Conservation (phyloP, 2,888 invertebrate species). For the Piscicola geometra region DNA sequence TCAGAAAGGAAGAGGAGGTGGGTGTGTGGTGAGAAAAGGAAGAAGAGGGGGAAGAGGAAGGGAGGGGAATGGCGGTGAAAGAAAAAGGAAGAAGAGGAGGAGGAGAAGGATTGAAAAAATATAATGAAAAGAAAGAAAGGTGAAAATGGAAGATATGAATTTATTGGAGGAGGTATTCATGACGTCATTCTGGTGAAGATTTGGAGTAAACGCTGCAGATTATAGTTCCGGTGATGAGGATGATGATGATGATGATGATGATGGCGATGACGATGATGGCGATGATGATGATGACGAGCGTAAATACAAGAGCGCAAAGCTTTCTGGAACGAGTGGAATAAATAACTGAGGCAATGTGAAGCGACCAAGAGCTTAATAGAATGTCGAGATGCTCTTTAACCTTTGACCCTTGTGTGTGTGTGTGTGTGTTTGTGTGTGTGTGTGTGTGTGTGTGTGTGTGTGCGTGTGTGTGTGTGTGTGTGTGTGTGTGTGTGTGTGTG, state of each 20-base stretch:
- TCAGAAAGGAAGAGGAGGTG: too few relatives aligned
- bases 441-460: constrained; percentile 22
- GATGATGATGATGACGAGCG: constrained; percentile 18
- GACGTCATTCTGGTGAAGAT: too few relatives aligned
- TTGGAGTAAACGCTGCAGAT: too few relatives aligned
- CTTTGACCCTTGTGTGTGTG: background rate
- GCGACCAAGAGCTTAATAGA: background rate
- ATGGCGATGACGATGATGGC: constrained; percentile 7
- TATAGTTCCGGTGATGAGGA: constrained; percentile 11
- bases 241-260: constrained; percentile 22
- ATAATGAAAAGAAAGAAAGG: too few relatives aligned
- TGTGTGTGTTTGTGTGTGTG: constrained; percentile 19
- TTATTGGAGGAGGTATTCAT: too few relatives aligned
- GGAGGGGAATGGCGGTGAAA: too few relatives aligned
- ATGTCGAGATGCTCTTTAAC: background rate
- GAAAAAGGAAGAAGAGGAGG: background rate
- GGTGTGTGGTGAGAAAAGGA: too few relatives aligned
- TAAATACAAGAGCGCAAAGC: too few relatives aligned
- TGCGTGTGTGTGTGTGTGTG: constrained; percentile 4
- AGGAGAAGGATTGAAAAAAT: too few relatives aligned
- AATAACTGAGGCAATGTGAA: background rate
- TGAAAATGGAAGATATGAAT: too few relatives aligned
- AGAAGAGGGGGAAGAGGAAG: too few relatives aligned
- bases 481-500: background rate
- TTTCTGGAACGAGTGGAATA: background rate